These are phyloP conservation scores for Mellilla xanthometata DNA, from an alignment of 2,888 invertebrate species.

Conservation along the genomic window DNA sequence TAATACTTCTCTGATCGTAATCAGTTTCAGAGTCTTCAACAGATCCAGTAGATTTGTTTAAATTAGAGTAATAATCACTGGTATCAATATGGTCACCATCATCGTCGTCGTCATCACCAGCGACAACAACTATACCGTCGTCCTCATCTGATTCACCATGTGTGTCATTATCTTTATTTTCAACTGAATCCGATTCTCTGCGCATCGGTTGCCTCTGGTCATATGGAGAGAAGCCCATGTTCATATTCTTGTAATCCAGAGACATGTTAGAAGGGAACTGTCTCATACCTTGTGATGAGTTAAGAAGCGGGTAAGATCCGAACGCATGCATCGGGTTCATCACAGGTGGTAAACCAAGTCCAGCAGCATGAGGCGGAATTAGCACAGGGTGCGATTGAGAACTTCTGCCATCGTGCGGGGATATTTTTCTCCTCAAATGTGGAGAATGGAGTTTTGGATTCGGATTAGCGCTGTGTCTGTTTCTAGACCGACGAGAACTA, in stretches of 20 bases:
- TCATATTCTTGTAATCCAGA: conserved; percentile 76
- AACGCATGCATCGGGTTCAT: conserved; percentile 89
- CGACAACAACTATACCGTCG: conserved; percentile 90
- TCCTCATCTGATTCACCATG: conserved; percentile 88
- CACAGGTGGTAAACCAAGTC: conserved; percentile 85
- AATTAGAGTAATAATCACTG: conserved; percentile 67
- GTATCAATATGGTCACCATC: conserved; percentile 81
- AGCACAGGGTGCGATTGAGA: conserved; percentile 92
- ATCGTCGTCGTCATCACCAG: conserved; percentile 90
- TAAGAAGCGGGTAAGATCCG: conserved; percentile 89
- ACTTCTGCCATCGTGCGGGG: conserved; percentile 95
- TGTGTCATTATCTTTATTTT: conserved; percentile 82
- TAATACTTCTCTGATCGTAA: conserved; percentile 68
- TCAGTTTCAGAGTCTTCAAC: conserved; percentile 72
- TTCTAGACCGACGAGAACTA: conserved; percentile 96
- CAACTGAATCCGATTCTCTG: conserved; percentile 64
- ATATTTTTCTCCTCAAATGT: conserved; percentile 95
- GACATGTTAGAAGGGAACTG: conserved; percentile 76
- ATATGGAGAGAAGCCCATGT: conserved; percentile 59
- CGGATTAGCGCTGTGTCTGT: conserved; percentile 98
- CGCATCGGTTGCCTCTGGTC: conserved; percentile 65
- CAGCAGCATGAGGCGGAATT: conserved; percentile 86
- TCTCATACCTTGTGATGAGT: conserved; percentile 86
- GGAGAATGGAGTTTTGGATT: conserved; percentile 99
- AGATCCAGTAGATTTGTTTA: conserved; percentile 67